Conservation (phyloP, 2,113 vertebrate genomes). For the Pungitius pungitius region DNA sequence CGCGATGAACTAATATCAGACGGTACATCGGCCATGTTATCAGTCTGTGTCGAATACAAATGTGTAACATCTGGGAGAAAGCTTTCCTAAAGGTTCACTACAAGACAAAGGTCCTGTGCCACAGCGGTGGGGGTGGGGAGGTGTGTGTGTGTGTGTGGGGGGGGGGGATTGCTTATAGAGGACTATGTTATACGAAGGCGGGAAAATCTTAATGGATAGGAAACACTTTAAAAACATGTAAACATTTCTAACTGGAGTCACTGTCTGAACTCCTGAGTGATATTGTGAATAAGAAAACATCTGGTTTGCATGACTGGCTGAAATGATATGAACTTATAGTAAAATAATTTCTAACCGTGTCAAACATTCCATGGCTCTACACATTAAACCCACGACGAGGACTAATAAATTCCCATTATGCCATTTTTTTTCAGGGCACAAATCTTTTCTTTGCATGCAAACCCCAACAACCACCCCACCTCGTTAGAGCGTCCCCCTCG, state of each 20-base stretch:
- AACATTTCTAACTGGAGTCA: neutral
- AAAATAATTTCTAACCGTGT: neutral
- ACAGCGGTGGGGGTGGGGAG: neutral
- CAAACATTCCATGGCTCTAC: neutral
- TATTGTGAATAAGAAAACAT: neutral
- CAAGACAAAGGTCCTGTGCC: too few species aligned
- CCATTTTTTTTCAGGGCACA: neutral
- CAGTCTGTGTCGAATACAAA: neutral
- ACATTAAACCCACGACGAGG: neutral
- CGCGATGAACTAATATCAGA: neutral
- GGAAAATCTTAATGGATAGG: neutral
- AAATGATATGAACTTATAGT: too few species aligned
- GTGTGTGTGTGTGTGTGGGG: too few species aligned
- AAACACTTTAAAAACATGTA: neutral
- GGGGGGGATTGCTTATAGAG: neutral
- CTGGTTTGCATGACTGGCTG: too few species aligned
- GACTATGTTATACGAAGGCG: neutral
- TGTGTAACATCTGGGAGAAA: neutral
- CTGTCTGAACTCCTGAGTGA: neutral
- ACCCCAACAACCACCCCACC: slow-evolving; percentile 1
- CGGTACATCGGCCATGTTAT: neutral
- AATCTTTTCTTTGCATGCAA: slow-evolving; percentile 3
- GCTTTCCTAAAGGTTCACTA: neutral
- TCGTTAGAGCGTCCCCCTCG: slow-evolving; percentile 58
- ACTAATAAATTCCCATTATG: neutral